A percentile compares a stretch with the other conserved stretches of the same genome.
These are phyloP conservation scores for Moxostoma hubbsi DNA, from an alignment of 2,797 vertebrate species.

Conservation along the genomic window DNA sequence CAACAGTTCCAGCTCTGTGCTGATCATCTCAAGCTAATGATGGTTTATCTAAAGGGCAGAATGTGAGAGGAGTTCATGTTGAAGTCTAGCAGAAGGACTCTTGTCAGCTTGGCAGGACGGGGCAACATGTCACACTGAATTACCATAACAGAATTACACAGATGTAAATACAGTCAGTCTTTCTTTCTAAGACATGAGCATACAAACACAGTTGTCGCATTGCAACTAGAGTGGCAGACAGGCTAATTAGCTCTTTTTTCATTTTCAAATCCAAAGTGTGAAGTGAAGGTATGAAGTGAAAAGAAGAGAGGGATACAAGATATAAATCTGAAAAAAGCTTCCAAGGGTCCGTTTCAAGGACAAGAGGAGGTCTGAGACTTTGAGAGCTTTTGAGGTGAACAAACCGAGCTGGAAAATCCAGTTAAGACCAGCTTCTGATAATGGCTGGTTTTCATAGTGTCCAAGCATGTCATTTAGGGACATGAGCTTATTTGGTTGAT, in stretches of 20 bases:
- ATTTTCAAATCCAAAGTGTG: conserved; percentile 7
- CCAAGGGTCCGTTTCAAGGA: conserved; percentile 6
- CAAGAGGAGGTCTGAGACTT: conserved; percentile 9
- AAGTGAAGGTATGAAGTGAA: conserved; percentile 33
- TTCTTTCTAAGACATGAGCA: conserved; percentile 6
- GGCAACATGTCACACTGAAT: conserved; percentile 15
- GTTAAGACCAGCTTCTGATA: no score
- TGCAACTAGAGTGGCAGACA: conserved; percentile 67
- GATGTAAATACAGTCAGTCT: conserved; percentile 25
- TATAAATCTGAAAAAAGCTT: neutral
- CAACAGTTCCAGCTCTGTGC: no score
- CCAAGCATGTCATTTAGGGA: neutral
- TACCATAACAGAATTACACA: conserved; percentile 30
- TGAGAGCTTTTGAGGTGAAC: neutral
- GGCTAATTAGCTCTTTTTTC: conserved; percentile 73
- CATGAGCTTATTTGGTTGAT: neutral
- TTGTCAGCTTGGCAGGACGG: conserved; percentile 1
- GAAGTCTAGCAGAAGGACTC: conserved; percentile 22
- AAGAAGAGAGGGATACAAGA: neutral
- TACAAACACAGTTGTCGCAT: conserved; percentile 9
- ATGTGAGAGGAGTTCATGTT: conserved; percentile 19
- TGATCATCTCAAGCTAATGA: neutral
- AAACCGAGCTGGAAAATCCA: no score
- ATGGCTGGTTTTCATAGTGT: neutral
- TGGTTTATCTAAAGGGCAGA: conserved; percentile 26